These are phyloP conservation scores for Trilocha varians DNA, from an alignment of 2,888 invertebrate genomes.

Conservation along the genomic window DNA sequence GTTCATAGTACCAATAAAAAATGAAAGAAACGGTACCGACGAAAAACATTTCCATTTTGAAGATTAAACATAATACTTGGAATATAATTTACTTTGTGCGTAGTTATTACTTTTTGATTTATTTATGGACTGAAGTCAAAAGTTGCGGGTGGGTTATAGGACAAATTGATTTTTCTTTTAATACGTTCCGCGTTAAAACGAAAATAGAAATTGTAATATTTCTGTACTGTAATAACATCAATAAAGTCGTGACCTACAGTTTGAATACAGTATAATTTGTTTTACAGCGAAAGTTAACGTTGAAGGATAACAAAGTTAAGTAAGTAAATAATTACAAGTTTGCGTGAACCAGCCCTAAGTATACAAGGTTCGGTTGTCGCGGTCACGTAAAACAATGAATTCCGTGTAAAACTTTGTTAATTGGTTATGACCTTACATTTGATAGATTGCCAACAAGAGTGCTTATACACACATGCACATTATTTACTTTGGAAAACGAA, in stretches of 20 bases:
- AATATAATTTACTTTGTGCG: too few relatives aligned
- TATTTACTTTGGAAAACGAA: background rate
- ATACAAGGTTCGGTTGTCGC: background rate
- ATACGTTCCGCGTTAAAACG: too few relatives aligned
- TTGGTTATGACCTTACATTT: background rate
- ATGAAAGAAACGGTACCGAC: too few relatives aligned
- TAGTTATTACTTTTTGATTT: too few relatives aligned
- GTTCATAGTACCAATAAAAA: too few relatives aligned
- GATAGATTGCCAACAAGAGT: too few relatives aligned
- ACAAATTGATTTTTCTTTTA: too few relatives aligned
- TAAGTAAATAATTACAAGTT: background rate
- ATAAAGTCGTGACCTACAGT: background rate
- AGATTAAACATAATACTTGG: too few relatives aligned
- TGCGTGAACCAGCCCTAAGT: background rate
- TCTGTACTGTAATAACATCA: background rate
- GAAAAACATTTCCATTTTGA: too few relatives aligned
- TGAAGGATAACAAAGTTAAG: conserved; percentile 1
- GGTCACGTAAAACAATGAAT: background rate
- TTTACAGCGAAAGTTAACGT: background rate
- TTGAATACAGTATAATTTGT: background rate
- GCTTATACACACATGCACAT: background rate
- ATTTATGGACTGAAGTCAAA: too few relatives aligned
- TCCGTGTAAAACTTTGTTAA: background rate
- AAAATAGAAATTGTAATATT: too few relatives aligned
- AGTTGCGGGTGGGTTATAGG: too few relatives aligned